Evolutionary conservation across 2,797 vertebrate genomes (phyloP), one percentile per base, ranked within the genome.

Genomic region (Bufotes viridis): DNA sequence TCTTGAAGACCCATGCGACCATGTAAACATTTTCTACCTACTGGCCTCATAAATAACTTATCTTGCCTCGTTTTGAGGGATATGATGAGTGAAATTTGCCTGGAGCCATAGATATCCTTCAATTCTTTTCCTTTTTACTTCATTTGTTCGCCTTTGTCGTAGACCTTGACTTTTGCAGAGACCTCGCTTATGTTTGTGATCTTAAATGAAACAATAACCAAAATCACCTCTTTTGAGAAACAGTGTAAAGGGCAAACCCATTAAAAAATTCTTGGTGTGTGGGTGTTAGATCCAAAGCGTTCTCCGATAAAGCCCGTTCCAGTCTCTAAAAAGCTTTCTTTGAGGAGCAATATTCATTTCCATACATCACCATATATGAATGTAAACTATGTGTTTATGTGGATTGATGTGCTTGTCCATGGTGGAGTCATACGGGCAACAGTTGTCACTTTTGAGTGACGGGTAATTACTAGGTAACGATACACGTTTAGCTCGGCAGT

Each of bases 351-450:
- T 82, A 67, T 76, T 75, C 29, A 82, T 87, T 76, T 87, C 58
- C 86, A 87, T 83, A 87, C 22, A 87, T 87, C 81, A 87, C 63
- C 80, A 87, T 83, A 78, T 67, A 87, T 87, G 80, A 83, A 87
- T 87, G 80, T 65, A 87, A 87, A 83, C 55, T 13, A 76, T 55
- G 24, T 81, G 22, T 61, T 87, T 87, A 87, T 81, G 34, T 81
- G 60, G 22, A 85, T 49, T 78, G 75, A 20, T 49, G 14, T 51
- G 65, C n/a, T 78, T 70, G 51, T 60, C 34, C 49, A 74, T 14
- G 34, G 57, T 22, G 74, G 10, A 76, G 22, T 11, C 17, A 51
- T 9, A 49, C 8, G 49, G 70, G 57, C 29, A 24, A 24, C 17
- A 14, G 42, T 34, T 42, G 34, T 24, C 22, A 63, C 61, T 78